These are phyloP conservation scores for Drosophila parthenogenetica DNA, from an alignment of 2,888 invertebrate genomes.

Conservation along the genomic window DNA sequence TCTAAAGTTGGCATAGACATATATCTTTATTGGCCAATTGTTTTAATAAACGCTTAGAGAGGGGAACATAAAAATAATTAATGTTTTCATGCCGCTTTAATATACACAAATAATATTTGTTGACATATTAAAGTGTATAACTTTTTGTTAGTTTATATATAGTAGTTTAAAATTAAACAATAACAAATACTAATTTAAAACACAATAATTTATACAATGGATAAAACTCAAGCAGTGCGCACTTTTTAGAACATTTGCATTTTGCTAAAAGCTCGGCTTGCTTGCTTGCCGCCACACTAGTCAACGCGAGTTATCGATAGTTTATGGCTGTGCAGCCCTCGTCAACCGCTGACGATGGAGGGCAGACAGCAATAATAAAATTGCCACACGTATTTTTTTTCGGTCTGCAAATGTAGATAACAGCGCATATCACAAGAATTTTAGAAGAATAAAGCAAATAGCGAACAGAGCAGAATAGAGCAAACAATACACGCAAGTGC, in stretches of 20 bases:
- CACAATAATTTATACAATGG: background rate
- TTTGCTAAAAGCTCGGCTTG: constrained; percentile 4
- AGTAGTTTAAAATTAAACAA: background rate
- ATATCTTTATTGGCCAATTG: no score
- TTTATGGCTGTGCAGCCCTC: constrained; percentile 9
- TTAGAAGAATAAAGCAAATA: constrained; percentile 10
- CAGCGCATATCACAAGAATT: constrained; percentile 14
- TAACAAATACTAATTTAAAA: background rate
- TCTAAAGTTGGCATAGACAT: no score
- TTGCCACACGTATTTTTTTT: background rate
- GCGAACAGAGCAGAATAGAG: constrained; percentile 1
- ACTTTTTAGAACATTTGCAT: constrained; percentile 10
- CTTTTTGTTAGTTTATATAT: no score
- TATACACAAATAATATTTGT: no score
- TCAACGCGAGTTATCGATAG: constrained; percentile 12
- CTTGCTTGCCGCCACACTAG: background rate
- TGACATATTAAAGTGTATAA: no score
- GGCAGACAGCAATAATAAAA: constrained; percentile 9
- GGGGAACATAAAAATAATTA: no score
- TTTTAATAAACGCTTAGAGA: no score
- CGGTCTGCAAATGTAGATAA: constrained; percentile 29
- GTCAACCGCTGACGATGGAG: constrained; percentile 4
- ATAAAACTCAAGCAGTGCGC: background rate
- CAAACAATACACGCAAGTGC: constrained; percentile 30
- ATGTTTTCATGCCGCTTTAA: no score